Percentiles rank a stretch among this genome's conserved stretches.
Conservation (phyloP, 2,113 vertebrate species). For the Ptilonorhynchus violaceus region DNA sequence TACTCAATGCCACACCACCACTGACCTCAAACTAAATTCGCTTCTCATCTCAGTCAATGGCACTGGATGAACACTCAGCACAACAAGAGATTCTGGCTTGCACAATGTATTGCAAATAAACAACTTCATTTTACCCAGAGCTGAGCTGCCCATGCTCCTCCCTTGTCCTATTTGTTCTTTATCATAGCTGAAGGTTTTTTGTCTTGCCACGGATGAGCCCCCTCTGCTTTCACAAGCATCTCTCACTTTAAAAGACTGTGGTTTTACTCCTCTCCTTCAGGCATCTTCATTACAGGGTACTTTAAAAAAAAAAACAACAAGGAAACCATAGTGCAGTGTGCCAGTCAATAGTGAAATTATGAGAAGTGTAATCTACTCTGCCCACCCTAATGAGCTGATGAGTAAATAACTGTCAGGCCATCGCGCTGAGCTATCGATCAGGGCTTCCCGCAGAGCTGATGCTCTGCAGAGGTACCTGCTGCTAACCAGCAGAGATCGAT, state of each 20-base stretch:
- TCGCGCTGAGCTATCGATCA: conserved; percentile 3
- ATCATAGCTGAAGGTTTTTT: not conserved
- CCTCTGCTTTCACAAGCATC: not conserved
- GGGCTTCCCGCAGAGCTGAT: not conserved
- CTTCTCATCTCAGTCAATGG: not conserved
- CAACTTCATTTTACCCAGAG: not conserved
- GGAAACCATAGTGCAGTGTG: not conserved
- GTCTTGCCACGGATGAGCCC: not conserved
- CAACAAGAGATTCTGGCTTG: not conserved
- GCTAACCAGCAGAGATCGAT: conserved; percentile 2
- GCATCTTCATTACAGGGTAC: not conserved
- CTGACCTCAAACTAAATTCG: not conserved
- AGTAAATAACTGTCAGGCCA: conserved; percentile 50
- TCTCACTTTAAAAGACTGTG: not conserved
- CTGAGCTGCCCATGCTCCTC: not conserved
- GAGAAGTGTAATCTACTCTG: conserved; percentile 43
- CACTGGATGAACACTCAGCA: not conserved
- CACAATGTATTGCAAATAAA: not conserved
- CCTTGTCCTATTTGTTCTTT: not conserved
- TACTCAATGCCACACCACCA: not conserved
- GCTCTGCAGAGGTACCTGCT: not conserved
- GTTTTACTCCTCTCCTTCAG: not conserved
- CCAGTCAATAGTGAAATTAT: conserved; percentile 19
- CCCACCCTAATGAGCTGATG: conserved; percentile 39
- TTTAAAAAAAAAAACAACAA: not conserved